Base-by-base conservation (phyloP, 2,113 vertebrate genomes). In the Neogobius melanostomus region DNA sequence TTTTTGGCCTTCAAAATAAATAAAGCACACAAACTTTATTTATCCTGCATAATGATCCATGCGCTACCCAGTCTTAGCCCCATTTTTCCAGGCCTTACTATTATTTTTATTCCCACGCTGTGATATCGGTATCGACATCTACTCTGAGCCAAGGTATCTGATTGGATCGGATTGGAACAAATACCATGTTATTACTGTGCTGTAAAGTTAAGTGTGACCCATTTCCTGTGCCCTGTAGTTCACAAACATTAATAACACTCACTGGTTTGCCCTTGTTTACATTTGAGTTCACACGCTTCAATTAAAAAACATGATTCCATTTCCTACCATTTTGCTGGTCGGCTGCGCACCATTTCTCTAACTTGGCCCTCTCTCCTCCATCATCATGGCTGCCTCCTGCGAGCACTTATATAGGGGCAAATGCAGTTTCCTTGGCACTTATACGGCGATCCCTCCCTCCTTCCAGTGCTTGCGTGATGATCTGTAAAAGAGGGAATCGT, bases 401-500 rank as follows among this genome's bases (percentile, higher is more conserved):
- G 66, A 47, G 10, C 75, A 17, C 0, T 43, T 45, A 71, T 51
- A 68, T 64, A 52, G 50, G 67, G 61, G n/a, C 61, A 74, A 64
- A 73, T 52, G 76, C 14, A 7, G 63, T 52, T 21, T 53, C 11
- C 2, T n/a, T 2, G 14, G 17, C 51, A 79, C 75, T 51, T 17
- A 73, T 63, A 45, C 57, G 14, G n/a, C 10, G 52, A 45, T 62
- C 69, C 72, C 68, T 53, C 77, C 77, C n/a, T 9, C 65, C 63
- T 36, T 36, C 28, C 28, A 36, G 2, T 2, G 66, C 79, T 75
- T 53, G 83, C 76, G 72, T 82, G 86, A 85, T 85, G 85, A 74
- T 82, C 81, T 84, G 84, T 81, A 85, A 82, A 61, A 87, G 77
- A 82, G 11, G 56, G 77, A 83, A 62, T 81, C 83, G 82, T 89